Evolutionary conservation across 35 echinoderm and acorn worm species (phyloP).

Genomic region (Anneissia japonica): DNA sequence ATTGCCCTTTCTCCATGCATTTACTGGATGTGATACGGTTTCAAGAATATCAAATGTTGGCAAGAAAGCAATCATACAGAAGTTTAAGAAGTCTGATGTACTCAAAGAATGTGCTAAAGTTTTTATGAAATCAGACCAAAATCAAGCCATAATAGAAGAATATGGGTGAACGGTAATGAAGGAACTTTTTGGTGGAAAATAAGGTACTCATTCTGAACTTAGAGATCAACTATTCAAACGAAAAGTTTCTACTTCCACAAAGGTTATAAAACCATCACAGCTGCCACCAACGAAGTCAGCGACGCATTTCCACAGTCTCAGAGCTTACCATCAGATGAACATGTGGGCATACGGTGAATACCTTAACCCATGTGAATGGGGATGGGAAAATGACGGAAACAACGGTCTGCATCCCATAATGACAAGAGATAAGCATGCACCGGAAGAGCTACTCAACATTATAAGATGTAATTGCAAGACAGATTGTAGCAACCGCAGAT

Average conservation of each 20-base stretch:
- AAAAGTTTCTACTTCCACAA: background rate
- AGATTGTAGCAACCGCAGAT: background rate
- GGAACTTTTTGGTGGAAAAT: background rate
- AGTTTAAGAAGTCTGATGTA: slow-evolving; percentile 18
- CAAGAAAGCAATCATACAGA: slow-evolving; percentile 43
- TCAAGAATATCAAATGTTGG: slow-evolving; percentile 52
- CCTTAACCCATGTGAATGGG: slow-evolving; percentile 7
- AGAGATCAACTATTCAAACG: background rate
- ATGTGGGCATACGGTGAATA: background rate
- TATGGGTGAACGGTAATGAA: background rate
- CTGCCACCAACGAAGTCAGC: slow-evolving; percentile 7
- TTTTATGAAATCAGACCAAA: background rate
- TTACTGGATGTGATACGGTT: slow-evolving; percentile 53
- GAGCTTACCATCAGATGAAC: background rate
- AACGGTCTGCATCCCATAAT: background rate
- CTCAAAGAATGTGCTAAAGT: background rate
- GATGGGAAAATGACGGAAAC: background rate
- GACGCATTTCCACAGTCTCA: background rate
- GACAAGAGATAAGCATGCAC: background rate
- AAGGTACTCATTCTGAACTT: background rate
- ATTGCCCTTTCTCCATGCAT: slow-evolving; percentile 47
- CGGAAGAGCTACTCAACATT: slow-evolving; percentile 6
- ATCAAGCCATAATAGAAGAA: background rate
- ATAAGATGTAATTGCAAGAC: slow-evolving; percentile 26
- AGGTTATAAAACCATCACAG: background rate